phyloP scores from a whole-genome alignment of 2,113 vertebrate species.

The Elanoides forficatus region DNA sequence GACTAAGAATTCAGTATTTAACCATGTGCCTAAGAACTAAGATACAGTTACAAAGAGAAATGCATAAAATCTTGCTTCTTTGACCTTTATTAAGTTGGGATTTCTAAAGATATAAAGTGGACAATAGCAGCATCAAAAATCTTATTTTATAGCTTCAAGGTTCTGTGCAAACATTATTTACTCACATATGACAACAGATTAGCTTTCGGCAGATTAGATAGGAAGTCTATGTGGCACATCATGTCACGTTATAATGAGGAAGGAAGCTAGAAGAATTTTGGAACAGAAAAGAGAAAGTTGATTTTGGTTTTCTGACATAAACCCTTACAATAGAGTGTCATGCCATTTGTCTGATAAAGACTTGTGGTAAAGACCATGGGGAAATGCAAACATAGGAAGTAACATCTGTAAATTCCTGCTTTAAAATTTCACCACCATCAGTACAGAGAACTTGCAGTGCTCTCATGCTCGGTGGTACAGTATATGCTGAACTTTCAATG shows the following conservation, averaged over 20 bases:
- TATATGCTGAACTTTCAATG: constrained; percentile 38
- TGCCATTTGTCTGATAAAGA: background rate
- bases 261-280: constrained; percentile 16
- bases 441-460: background rate
- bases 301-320: background rate
- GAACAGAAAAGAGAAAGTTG: background rate
- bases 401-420: background rate
- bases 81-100: background rate
- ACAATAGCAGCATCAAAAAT: background rate
- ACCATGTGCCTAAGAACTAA: background rate
- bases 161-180: background rate
- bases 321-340: background rate
- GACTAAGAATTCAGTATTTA: background rate
- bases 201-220: background rate
- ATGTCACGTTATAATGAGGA: background rate
- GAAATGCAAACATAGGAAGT: constrained; percentile 7
- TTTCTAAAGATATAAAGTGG: background rate
- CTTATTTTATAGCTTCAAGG: background rate
- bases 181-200: background rate
- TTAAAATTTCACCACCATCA: background rate
- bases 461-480: background rate
- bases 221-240: background rate
- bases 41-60: background rate
- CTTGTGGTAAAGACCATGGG: background rate
- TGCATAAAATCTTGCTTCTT: background rate